Conservation (phyloP, 2,113 vertebrate genomes). For the Budorcas taxicolor region DNA sequence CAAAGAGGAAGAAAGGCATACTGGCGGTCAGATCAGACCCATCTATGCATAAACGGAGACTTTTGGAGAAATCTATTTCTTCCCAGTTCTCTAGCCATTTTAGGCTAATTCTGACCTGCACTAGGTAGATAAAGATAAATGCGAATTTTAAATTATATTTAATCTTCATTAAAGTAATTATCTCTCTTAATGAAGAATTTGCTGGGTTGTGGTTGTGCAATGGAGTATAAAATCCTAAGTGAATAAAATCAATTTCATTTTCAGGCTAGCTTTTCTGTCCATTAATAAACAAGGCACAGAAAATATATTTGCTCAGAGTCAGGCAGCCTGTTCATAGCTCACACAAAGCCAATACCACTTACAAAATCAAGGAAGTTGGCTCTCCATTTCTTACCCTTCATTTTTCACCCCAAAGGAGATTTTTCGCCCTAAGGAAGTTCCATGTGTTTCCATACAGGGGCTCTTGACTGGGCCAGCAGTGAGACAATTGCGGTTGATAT, state of each 20-base stretch:
- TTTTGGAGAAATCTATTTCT: conserved; percentile 3
- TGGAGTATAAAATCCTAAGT: conserved; percentile 71
- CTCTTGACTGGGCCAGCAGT: background rate
- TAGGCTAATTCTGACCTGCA: conserved; percentile 64
- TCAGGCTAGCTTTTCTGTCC: conserved; percentile 58
- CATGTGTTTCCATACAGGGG: background rate
- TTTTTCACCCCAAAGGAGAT: conserved; percentile 26
- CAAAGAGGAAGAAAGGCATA: background rate
- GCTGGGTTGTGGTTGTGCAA: conserved; percentile 70
- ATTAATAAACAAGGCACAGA: conserved; percentile 71
- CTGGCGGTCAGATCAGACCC: background rate
- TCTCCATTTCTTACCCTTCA: conserved; percentile 12
- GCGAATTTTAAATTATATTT: conserved; percentile 75
- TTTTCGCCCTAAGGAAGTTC: background rate
- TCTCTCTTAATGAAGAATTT: conserved; percentile 76
- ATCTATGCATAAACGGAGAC: background rate
- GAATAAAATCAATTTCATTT: conserved; percentile 76
- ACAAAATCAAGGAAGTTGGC: background rate
- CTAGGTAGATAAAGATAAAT: conserved; percentile 75
- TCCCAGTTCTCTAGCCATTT: conserved; percentile 34
- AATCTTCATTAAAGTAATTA: conserved; percentile 78
- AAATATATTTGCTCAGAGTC: conserved; percentile 52
- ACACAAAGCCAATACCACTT: conserved; percentile 35
- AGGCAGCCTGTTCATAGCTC: background rate
- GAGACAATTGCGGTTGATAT: background rate